Evolutionary conservation across 2,113 vertebrate species (phyloP).

Genomic region (Silurus meridionalis): DNA sequence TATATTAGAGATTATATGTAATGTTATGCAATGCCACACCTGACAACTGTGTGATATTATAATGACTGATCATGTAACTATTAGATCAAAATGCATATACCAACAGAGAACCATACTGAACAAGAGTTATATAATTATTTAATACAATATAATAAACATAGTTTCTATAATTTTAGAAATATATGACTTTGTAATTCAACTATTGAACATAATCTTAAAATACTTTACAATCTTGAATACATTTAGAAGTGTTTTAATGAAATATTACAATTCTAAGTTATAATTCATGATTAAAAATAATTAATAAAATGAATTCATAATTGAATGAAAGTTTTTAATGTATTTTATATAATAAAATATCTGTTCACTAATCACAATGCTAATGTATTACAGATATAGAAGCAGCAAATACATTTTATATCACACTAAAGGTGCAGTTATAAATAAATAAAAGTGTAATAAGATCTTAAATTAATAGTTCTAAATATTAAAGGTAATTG

Average conservation of each 20-base stretch:
- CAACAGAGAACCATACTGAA: neutral
- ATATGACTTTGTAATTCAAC: too few species aligned
- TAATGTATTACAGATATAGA: neutral
- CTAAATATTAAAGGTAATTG: neutral
- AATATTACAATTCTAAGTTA: too few species aligned
- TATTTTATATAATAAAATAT: neutral
- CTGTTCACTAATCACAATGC: neutral
- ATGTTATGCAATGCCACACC: too few species aligned
- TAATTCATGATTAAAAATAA: too few species aligned
- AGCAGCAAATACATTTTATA: neutral
- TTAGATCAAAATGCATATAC: neutral
- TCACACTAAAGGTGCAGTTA: neutral
- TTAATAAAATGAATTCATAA: too few species aligned
- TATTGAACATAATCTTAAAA: too few species aligned
- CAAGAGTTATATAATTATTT: neutral
- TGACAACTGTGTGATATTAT: too few species aligned
- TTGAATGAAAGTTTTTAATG: neutral
- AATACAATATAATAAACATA: too few species aligned
- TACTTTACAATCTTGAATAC: too few species aligned
- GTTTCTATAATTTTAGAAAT: neutral
- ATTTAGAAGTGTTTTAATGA: too few species aligned
- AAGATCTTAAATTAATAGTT: neutral
- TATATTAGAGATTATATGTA: too few species aligned
- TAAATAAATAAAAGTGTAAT: neutral
- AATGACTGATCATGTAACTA: neutral